Evolutionary conservation across 2,113 vertebrate genomes (phyloP).

Genomic region (Piaya cayana): DNA sequence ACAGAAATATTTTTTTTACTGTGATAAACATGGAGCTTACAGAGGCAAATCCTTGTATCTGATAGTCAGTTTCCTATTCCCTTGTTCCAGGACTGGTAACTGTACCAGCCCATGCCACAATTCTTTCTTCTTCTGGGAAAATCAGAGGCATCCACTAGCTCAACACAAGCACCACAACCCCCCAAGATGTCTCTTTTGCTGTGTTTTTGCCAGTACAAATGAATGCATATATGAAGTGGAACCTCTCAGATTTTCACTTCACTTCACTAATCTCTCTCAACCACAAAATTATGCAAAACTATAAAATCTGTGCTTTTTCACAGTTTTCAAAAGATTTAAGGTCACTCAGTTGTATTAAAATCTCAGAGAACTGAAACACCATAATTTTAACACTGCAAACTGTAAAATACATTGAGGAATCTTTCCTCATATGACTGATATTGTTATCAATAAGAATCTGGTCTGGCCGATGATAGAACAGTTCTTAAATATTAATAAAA

Average conservation of each 20-base stretch:
- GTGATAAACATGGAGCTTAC: not conserved
- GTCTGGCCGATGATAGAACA: not conserved
- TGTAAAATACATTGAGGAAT: not conserved
- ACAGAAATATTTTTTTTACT: not conserved
- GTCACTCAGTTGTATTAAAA: not conserved
- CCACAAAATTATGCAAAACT: not conserved
- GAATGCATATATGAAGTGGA: not conserved
- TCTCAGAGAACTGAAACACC: not conserved
- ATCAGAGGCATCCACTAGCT: not conserved
- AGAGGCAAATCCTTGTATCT: not conserved
- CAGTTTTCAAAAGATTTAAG: not conserved
- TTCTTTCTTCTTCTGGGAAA: not conserved
- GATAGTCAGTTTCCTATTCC: not conserved
- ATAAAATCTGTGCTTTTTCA: not conserved
- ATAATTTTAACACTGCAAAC: not conserved
- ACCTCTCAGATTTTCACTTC: not conserved
- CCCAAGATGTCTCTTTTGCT: not conserved
- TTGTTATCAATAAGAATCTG: not conserved
- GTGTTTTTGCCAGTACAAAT: not conserved
- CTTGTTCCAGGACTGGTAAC: not conserved
- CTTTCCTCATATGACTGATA: not conserved
- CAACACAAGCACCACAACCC: not conserved
- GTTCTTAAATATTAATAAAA: slow-evolving; percentile 33
- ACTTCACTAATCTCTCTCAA: not conserved
- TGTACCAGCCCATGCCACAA: not conserved